Evolutionary conservation across 2,888 invertebrate genomes (phyloP).

Genomic region (Hyposoter didymator): DNA sequence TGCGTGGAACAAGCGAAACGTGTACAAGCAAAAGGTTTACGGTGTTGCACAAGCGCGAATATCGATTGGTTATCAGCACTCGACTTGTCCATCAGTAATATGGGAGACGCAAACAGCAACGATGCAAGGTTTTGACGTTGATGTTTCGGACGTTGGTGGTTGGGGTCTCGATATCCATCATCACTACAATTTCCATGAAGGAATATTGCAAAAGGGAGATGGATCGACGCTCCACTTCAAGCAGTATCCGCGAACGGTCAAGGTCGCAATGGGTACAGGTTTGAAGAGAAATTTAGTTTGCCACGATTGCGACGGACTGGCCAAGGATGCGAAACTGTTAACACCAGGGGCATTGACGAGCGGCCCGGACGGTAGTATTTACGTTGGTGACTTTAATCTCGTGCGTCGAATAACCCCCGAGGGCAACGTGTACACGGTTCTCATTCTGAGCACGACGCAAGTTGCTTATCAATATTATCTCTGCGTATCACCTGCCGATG

Average conservation of each 20-base stretch:
- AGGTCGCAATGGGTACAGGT: slow-evolving; percentile 97
- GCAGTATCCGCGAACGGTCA: slow-evolving; percentile 95
- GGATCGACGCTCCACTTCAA: slow-evolving; percentile 97
- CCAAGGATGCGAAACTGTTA: slow-evolving; percentile 93
- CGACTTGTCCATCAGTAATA: slow-evolving; percentile 93
- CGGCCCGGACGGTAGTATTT: slow-evolving; percentile 98
- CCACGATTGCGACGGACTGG: slow-evolving; percentile 94
- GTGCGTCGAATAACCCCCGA: slow-evolving; percentile 96
- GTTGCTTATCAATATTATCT: slow-evolving; percentile 98
- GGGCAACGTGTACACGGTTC: slow-evolving; percentile 94
- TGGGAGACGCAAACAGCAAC: slow-evolving; percentile 98
- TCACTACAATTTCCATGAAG: slow-evolving; percentile 99
- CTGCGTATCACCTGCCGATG: slow-evolving; percentile 98
- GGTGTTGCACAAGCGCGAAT: slow-evolving; percentile 95
- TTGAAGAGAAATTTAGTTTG: slow-evolving; percentile 94
- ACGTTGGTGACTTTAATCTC: slow-evolving; percentile 98
- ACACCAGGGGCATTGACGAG: slow-evolving; percentile 98
- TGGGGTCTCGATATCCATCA: slow-evolving; percentile 99
- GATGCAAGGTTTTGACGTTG: slow-evolving; percentile 97
- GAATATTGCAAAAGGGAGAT: slow-evolving; percentile 98
- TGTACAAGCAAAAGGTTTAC: slow-evolving; percentile 97
- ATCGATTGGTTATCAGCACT: slow-evolving; percentile 97
- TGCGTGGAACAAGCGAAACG: slow-evolving; percentile 99
- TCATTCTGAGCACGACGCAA: slow-evolving; percentile 96
- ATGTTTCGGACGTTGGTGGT: slow-evolving; percentile 98